Evolutionary conservation across 37 sponge, comb jelly and placozoan genomes (phyloP).

Genomic region (Lycopodina hypogea): DNA sequence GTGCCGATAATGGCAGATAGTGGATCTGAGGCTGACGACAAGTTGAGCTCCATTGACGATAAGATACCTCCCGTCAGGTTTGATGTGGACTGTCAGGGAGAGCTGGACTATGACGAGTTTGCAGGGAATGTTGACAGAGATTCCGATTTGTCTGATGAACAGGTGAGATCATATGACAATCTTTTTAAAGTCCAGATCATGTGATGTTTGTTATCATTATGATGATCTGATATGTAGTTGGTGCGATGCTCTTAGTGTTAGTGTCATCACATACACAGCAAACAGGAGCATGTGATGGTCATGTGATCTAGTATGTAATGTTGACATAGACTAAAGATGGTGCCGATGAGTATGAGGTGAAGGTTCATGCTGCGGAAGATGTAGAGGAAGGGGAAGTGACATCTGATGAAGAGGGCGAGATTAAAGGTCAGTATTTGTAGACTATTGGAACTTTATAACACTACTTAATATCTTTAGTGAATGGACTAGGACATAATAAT

Average conservation of each 20-base stretch:
- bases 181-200: background rate
- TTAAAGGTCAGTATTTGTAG: constrained; percentile 29
- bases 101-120: constrained; percentile 46
- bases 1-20: no score
- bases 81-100: constrained; percentile 8
- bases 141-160: background rate
- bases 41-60: no score
- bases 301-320: background rate
- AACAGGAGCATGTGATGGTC: background rate
- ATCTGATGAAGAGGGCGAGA: constrained; percentile 58
- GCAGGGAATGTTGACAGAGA: constrained; percentile 2
- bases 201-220: background rate
- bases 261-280: no score
- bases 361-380: constrained; percentile 34
- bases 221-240: no score
- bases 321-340: constrained; percentile 2
- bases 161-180: background rate
- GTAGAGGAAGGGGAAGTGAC: constrained; percentile 45
- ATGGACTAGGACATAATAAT: no score
- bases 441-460: background rate
- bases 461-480: no score
- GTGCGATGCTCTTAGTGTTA: no score
- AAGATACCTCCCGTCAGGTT: background rate
- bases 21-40: no score
- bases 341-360: constrained; percentile 38